Base-by-base conservation (phyloP, 2,113 vertebrate genomes). In the Orthonyx spaldingii region DNA sequence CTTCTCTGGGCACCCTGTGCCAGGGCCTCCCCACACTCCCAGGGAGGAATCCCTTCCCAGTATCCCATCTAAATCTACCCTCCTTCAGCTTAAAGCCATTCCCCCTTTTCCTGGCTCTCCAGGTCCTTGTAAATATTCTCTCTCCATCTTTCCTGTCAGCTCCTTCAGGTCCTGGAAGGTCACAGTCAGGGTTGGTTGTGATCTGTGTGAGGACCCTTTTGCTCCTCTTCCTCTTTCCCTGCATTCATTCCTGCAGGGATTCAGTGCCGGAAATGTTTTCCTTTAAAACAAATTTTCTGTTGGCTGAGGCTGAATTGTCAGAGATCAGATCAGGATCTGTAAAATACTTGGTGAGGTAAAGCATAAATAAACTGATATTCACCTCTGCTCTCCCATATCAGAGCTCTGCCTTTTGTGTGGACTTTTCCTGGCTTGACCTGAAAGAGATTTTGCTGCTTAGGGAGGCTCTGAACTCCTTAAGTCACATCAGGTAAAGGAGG, bases 41-140 rank as follows among this genome's bases (percentile, higher is more conserved):
- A 55, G 41, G 33, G 14, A 24, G 5, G 2, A 6, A 63, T 63
- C 56, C 1, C 49, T 41, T 1, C 65, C 65, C 57, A 18, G 5
- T 0, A 1, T 49, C 41, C 49, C 35, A 64, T 10, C 46, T 1
- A 3, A 0, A 16, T 11, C 13, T 56, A 6, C 13, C 35, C 20
- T 18, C 7, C 55, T n/a, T 3, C 49, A 49, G 0, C 8, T 6
- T 3, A 11, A 17, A 35, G 20, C 49, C 35, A 26, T 71, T 63
- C n/a, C 57, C 41, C 57, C 32, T 17, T 27, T 33, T 33, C 47
- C 27, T 46, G 30, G 1, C 32, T 1, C 23, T 56, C 32, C 69
- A 71, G 9, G 2, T 13, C 52, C 27, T 42, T 32, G 8, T 7
- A 8, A 55, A 16, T 14, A 17, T 11, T 56, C 21, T n/a, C 42